Evolutionary conservation across 2,888 invertebrate species (phyloP).

Genomic region (Melikaiella ostensackeni): DNA sequence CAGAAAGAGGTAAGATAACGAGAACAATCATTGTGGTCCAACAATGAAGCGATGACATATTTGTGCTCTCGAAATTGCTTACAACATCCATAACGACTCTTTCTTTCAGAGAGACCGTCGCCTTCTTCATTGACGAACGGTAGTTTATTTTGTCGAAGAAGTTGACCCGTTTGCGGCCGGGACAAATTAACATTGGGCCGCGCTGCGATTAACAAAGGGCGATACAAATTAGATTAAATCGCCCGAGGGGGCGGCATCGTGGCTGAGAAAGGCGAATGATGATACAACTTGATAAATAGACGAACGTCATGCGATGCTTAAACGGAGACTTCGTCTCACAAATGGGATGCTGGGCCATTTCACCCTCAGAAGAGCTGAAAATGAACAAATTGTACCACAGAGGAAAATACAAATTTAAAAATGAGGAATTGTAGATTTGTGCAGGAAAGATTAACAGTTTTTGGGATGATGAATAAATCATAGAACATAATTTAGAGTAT

Average conservation of each 20-base stretch:
- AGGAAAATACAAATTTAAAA: no score
- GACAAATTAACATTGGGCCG: conserved; percentile 72
- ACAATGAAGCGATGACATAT: conserved; percentile 20
- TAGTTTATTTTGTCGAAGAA: conserved; percentile 70
- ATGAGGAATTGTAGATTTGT: no score
- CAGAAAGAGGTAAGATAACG: background rate
- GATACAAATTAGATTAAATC: conserved; percentile 78
- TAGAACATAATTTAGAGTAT: background rate
- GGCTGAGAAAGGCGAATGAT: conserved; percentile 71
- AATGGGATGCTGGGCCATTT: conserved; percentile 55
- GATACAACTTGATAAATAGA: conserved; percentile 76
- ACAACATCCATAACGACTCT: background rate
- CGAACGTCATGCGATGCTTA: conserved; percentile 75
- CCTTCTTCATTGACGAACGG: conserved; percentile 61
- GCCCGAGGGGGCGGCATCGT: conserved; percentile 76
- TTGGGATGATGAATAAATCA: background rate
- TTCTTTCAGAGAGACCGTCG: conserved; percentile 12
- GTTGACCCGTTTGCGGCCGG: conserved; percentile 61
- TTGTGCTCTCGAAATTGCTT: conserved; percentile 23
- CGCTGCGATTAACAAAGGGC: conserved; percentile 75
- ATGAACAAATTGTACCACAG: background rate
- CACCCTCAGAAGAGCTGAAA: conserved; percentile 43
- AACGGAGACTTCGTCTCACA: conserved; percentile 69
- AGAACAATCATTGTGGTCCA: background rate
- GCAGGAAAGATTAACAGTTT: background rate